Evolutionary conservation across 2,113 vertebrate species (phyloP), one percentile per base, ranked within the genome.

Genomic region (Garra rufa): DNA sequence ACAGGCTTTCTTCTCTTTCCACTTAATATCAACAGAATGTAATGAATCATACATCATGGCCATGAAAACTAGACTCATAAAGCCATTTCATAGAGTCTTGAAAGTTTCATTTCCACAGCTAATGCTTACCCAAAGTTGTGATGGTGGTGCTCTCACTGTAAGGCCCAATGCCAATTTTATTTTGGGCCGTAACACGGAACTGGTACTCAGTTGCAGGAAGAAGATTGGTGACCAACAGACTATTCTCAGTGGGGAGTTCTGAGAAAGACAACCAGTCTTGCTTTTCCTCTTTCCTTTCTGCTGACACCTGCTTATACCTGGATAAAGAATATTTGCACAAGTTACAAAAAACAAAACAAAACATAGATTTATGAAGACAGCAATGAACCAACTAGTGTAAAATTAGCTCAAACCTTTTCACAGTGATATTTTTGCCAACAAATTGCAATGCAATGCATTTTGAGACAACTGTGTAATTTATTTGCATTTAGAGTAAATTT

Each of bases 141-240:
- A 93, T 88, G 15, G 93, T 91, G 87, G 93, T 71, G 0, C 98
- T 97, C 87, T 97, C 94, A 8, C 97, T 99, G 93, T 98, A 99
- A 30, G 98, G 98, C 10, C 98, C 97, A 0, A 96, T 96, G 38
- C 98, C 98, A 84, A 97, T 90, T 84, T 96, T 96, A 90, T 99
- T 99, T 85, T 97, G 96, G 38, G 97, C 95, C 79, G 98, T 92
- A 85, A 99, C 88, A 0, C 97, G 98, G 94, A 99, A 98, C 94
- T 99, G 98, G 92, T 99, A 99, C 1, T 92, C 88, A 0, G 90
- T 95, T 63, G 94, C 92, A 0, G 97, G 94, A 87, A 94, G 95
- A 73, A 99, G 93, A 34, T 94, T 95, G 0, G 92, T 90, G 89
- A 99, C 96, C 69, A 96, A 87, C 34, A 97, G 88, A 46, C 93